Evolutionary conservation across 2,797 vertebrate species (phyloP).

Genomic region (Orestias chungarensis): DNA sequence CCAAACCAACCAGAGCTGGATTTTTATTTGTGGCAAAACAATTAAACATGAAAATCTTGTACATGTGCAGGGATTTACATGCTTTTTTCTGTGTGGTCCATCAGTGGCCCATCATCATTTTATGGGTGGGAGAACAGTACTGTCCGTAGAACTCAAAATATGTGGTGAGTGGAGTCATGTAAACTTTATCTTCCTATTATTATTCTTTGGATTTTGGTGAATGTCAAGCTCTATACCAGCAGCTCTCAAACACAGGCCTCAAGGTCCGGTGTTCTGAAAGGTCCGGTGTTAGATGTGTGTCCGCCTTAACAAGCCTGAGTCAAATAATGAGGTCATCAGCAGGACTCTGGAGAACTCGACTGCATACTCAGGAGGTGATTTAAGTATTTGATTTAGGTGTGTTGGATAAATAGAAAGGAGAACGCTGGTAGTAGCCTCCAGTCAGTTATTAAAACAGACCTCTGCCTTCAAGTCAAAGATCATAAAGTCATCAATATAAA

Average conservation of each 20-base stretch:
- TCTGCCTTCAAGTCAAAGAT: not conserved
- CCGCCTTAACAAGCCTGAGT: no score
- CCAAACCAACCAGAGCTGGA: conserved; percentile 24
- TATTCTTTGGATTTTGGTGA: not conserved
- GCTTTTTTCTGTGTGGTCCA: conserved; percentile 59
- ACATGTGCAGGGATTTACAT: conserved; percentile 48
- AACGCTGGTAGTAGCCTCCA: not conserved
- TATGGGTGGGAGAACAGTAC: conserved; percentile 53
- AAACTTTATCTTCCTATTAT: not conserved
- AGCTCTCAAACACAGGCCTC: no score
- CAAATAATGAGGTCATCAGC: no score
- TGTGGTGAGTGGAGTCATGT: conserved; percentile 60
- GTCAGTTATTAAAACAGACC: not conserved
- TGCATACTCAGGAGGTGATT: no score
- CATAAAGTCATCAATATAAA: not conserved
- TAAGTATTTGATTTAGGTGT: no score
- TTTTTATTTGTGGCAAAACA: conserved; percentile 57
- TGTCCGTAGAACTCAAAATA: conserved; percentile 59
- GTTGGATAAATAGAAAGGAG: not conserved
- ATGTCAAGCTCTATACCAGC: no score
- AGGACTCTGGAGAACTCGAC: no score
- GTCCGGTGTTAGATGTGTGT: no score
- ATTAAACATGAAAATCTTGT: conserved; percentile 41
- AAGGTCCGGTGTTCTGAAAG: no score
- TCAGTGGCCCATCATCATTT: conserved; percentile 51